A percentile compares a stretch with the other conserved stretches of the same genome.
Conservation (phyloP, 64 coral and sea anemone genomes). For the Catalaphyllia jardinei region DNA sequence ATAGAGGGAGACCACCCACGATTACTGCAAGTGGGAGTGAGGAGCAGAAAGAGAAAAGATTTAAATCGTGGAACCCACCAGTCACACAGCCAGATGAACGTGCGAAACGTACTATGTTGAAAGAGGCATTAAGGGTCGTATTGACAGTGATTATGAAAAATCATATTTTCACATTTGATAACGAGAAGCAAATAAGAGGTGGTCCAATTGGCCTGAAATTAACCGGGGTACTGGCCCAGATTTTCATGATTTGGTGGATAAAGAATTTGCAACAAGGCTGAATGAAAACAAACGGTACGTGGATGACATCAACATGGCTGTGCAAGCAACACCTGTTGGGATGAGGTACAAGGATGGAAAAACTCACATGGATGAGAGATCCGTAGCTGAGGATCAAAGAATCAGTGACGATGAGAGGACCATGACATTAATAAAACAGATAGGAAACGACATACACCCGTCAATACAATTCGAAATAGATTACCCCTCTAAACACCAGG, state of each 20-base stretch:
- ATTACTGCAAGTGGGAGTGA: conserved; percentile 10
- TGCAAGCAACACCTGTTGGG: background rate
- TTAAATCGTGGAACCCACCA: too few relatives aligned
- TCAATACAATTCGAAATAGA: too few relatives aligned
- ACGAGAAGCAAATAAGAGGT: conserved; percentile 21
- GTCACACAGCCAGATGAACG: too few relatives aligned
- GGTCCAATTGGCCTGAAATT: conserved; percentile 18
- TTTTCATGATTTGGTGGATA: conserved; percentile 35
- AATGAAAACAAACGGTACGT: background rate
- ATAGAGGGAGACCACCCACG: too few relatives aligned
- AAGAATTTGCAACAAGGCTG: background rate
- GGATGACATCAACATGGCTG: conserved; percentile 14
- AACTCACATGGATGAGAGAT: background rate
- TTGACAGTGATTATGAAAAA: conserved; percentile 13
- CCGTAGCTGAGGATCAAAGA: conserved; percentile 7
- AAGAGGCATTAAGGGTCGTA: too few relatives aligned
- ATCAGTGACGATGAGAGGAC: conserved; percentile 10
- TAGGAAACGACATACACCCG: too few relatives aligned
- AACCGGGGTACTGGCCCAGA: conserved; percentile 11
- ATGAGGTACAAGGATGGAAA: conserved; percentile 3
- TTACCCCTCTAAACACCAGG: too few relatives aligned
- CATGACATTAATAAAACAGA: conserved; percentile 14
- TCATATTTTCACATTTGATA: conserved; percentile 56
- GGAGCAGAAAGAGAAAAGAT: background rate
- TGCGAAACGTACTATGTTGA: too few relatives aligned